Percentiles rank a stretch among this genome's conserved stretches.
Conservation (phyloP, 2,113 vertebrate genomes). For the Anguilla rostrata region DNA sequence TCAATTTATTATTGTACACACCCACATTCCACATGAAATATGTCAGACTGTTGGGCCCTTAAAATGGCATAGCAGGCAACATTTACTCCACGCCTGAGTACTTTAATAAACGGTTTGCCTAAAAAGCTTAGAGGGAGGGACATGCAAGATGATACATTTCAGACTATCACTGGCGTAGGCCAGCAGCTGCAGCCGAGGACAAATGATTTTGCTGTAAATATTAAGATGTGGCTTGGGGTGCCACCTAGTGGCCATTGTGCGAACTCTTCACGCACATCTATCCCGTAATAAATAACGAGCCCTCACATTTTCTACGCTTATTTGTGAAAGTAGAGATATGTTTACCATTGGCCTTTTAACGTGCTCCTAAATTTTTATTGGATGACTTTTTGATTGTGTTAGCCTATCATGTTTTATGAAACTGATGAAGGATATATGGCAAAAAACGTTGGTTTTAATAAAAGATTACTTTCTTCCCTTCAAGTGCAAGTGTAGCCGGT, state of each 20-base stretch:
- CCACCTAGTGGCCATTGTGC: not conserved
- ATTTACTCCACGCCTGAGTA: not conserved
- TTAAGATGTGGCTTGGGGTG: not conserved
- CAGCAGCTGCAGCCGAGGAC: not conserved
- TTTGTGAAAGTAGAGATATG: too few relatives aligned
- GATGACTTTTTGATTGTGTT: too few relatives aligned
- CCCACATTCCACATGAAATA: slow-evolving; percentile 17
- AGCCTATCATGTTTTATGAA: too few relatives aligned
- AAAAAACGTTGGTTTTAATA: too few relatives aligned
- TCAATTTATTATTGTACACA: slow-evolving; percentile 19
- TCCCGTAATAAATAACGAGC: not conserved
- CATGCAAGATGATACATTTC: not conserved
- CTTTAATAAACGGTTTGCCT: not conserved
- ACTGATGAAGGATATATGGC: too few relatives aligned
- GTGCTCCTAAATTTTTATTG: too few relatives aligned
- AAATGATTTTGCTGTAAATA: too few relatives aligned
- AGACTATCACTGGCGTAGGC: not conserved
- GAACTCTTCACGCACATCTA: not conserved
- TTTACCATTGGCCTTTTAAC: too few relatives aligned
- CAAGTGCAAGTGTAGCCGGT: too few relatives aligned
- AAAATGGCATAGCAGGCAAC: not conserved
- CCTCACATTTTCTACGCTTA: too few relatives aligned
- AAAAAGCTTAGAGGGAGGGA: not conserved
- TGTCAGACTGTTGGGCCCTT: slow-evolving; percentile 20
- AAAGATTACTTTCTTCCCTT: too few relatives aligned